These are phyloP conservation scores for Gymnobelideus leadbeateri DNA, from an alignment of 2,113 vertebrate genomes.

Conservation along the genomic window DNA sequence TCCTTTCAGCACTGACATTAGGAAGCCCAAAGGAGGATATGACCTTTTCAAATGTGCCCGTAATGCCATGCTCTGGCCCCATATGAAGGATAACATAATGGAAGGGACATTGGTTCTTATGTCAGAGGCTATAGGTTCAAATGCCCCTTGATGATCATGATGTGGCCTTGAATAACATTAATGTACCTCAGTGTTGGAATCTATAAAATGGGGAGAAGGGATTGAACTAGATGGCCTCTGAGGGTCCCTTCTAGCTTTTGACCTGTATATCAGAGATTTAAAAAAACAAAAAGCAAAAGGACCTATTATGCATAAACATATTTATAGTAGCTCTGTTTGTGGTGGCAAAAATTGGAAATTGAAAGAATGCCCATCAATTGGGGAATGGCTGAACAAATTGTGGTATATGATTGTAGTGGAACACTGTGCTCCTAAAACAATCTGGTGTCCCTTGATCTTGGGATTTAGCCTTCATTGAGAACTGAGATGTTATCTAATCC, in stretches of 20 bases:
- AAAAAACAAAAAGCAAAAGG: too few species aligned
- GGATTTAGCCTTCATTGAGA: not conserved
- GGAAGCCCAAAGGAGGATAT: not conserved
- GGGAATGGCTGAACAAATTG: too few species aligned
- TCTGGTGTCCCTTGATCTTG: not conserved
- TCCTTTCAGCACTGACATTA: not conserved
- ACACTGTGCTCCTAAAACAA: not conserved
- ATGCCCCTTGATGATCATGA: not conserved
- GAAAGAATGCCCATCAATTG: too few species aligned
- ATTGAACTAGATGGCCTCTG: not conserved
- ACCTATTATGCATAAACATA: too few species aligned
- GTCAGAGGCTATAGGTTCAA: not conserved
- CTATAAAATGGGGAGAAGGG: not conserved
- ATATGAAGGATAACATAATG: not conserved
- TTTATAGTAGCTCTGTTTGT: too few species aligned
- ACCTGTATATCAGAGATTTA: not conserved
- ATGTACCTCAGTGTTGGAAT: not conserved
- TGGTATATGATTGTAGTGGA: too few species aligned
- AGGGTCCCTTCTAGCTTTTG: not conserved
- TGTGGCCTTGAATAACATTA: not conserved
- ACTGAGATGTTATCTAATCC: not conserved
- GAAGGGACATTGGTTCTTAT: not conserved
- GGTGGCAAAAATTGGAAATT: too few species aligned
- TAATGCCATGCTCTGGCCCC: not conserved
- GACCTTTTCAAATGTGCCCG: not conserved